Evolutionary conservation across 2,797 vertebrate genomes (phyloP), one percentile per base, ranked within the genome.

Genomic region (Lophotriccus pileatus): DNA sequence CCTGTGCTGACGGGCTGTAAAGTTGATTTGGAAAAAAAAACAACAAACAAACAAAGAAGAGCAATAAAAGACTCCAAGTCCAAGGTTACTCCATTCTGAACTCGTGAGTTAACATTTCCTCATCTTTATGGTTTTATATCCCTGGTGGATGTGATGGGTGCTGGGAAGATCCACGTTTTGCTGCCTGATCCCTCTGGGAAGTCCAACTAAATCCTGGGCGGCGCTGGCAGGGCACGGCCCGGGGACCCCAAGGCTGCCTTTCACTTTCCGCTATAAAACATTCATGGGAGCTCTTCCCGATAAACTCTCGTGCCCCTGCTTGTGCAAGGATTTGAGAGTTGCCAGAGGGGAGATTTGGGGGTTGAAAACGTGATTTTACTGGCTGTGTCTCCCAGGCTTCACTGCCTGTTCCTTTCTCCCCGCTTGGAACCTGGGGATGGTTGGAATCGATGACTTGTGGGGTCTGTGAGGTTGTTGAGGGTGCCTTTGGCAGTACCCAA

Each of bases 241-340:
- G 47, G 88, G 63, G 83, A 88, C 95, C 86, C 93, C 24, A 6
- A 43, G 2, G 47, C 80, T 90, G 86, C 4, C 79, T 86, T 79
- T 80, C 83, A 30, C 80, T 95, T 92, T 81, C 91, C 77, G 0
- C 50, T 68, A 72, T 94, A 41, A 95, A 93, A 93, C 32, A 81
- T 95, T 87, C 32, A 93, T 90, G 84, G 5, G 23, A 81, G 14
- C 69, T 81, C 49, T 27, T 63, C 58, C 81, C 13, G 81, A 92
- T 89, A 82, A 93, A 93, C 91, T 53, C 41, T 44, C 28, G 6
- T 14, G 66, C 68, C 86, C 76, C 73, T 60, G 49, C 84, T 44
- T 53, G 66, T 89, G 91, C 93, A 75, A 93, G 55, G 94, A 92
- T 96, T 94, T 95, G 91, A 19, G 52, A 19, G 36, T 84, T 37